Evolutionary conservation across 2,888 invertebrate genomes (phyloP), one percentile per base, ranked within the genome.

Genomic region (Sabellastarte sp.): DNA sequence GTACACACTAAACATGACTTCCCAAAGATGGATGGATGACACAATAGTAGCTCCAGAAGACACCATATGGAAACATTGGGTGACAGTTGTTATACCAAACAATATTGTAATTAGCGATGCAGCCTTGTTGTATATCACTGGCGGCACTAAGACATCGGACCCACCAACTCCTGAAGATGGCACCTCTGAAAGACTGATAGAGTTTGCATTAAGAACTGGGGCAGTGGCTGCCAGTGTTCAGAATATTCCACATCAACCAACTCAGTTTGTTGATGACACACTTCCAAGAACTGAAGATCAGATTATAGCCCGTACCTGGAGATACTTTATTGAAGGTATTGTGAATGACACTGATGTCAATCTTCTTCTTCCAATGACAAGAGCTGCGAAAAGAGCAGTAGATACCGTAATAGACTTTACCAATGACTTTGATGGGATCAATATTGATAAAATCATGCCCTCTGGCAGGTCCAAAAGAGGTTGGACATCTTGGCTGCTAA

Each of bases 401-500:
- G 66, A 66, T 32, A 60, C 66, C 5, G 24, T 64, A 5, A 50
- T 50, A 20, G 60, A 63, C 24, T 60, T 51, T 26, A 31, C 52
- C 3, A 5, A 41, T 10, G 20, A 20, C 20, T 26, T 4, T 4
- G 1, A 15, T 1, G 51, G 50, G n/a, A 32, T 57, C 57, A 28
- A 63, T 30, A 32, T 62, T n/a, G 29, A 5, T 26, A 51, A 58
- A 24, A 29, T 64, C 33, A 50, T 66, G 57, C 61, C 63, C 2
- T 64, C 57, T 24, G 66, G 66, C 0, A 64, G 52, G 33, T 66
- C 66, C 10, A 66, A 66, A 63, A 56, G 66, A 32, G 66, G 66
- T 32, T 66, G 66, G 66, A 61, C 64, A 2, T 60, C 66, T 15
- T 66, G 66, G 66, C 50, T 64, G 26, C 59, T 66, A 32, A 64